Conservation (phyloP, 2,888 invertebrate genomes). For the Pristionchus entomophagus region DNA sequence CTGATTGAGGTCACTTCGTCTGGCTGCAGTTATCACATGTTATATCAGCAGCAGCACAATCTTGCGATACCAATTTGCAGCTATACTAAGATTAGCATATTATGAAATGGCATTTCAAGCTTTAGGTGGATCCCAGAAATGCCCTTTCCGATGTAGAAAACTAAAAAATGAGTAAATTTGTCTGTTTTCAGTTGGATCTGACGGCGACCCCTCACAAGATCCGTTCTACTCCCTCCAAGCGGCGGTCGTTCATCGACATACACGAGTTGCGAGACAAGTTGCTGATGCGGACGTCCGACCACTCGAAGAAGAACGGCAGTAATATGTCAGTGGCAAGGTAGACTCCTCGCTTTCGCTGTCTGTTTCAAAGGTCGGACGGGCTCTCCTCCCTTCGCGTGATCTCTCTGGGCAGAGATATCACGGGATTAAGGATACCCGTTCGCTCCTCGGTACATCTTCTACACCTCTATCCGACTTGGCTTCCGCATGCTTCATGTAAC, state of each 20-base stretch:
- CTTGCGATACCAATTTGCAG: too few species aligned
- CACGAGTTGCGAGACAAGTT: constrained; percentile 74
- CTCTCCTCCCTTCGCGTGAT: too few species aligned
- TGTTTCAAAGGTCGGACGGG: too few species aligned
- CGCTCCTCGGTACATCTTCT: not conserved
- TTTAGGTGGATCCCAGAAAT: too few species aligned
- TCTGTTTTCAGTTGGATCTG: constrained; percentile 69
- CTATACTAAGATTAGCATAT: too few species aligned
- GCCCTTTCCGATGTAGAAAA: not conserved
- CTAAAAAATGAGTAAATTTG: not conserved
- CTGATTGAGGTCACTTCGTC: too few species aligned
- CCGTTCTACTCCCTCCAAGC: constrained; percentile 75
- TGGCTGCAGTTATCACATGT: too few species aligned
- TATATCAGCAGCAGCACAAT: too few species aligned
- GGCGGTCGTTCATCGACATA: constrained; percentile 75
- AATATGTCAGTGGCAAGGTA: constrained; percentile 74
- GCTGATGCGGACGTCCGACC: constrained; percentile 65
- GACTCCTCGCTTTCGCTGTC: constrained; percentile 46
- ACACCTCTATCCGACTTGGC: not conserved
- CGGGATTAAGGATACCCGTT: too few species aligned
- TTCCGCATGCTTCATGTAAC: constrained; percentile 30
- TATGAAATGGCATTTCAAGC: too few species aligned
- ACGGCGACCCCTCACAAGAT: constrained; percentile 76
- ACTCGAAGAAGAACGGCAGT: constrained; percentile 71
- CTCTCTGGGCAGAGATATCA: too few species aligned